Base-by-base conservation (phyloP, 2,797 vertebrate genomes). In the Bradypodion ventrale region DNA sequence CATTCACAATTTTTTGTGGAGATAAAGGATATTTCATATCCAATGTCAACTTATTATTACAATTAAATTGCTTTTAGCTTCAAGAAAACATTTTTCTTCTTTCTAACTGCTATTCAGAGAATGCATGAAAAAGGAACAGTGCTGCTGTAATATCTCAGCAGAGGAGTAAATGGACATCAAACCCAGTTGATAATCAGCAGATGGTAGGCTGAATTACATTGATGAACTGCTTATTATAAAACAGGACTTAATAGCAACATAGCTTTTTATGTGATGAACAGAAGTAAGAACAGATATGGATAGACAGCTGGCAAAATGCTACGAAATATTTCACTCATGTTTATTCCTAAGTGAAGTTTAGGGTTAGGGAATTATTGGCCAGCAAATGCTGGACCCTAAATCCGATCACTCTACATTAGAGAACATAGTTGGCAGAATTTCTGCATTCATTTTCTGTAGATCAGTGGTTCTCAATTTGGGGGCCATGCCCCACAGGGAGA, bases 11-110 rank as follows among this genome's bases (percentile, higher is more conserved):
- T 25, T 40, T n/a, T 37, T 42, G 37, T 63, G 4, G 25, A 78
- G 56, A 35, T 66, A 79, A 66, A 49, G 42, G 66, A 46, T 42
- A 46, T 19, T 65, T n/a, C 7, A 15, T 25, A 68, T 19, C 78
- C 37, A 37, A 35, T 8, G 3, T 69, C 56, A 80, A 56, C 46
- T 66, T n/a, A 49, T 59, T 12, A 42, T 15, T 56, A 7, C 7
- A 42, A 52, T 60, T 72, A 72, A 60, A 72, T 42, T 72, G 52
- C 73, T 81, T 62, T 81, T 72, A 72, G 52, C 37, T 60, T 72
- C 32, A 69, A 81, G 37, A 68, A 72, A 72, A 60, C 32, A 81
- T 81, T 60, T 72, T 35, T 81, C 52, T 81, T 60, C 27, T 5
- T 42, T 81, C 35, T 52, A 69, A 52, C 44, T 42, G 12, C n/a